Evolutionary conservation across 2,113 vertebrate genomes (phyloP), one percentile per base, ranked within the genome.

Genomic region (Plestiodon gilberti): DNA sequence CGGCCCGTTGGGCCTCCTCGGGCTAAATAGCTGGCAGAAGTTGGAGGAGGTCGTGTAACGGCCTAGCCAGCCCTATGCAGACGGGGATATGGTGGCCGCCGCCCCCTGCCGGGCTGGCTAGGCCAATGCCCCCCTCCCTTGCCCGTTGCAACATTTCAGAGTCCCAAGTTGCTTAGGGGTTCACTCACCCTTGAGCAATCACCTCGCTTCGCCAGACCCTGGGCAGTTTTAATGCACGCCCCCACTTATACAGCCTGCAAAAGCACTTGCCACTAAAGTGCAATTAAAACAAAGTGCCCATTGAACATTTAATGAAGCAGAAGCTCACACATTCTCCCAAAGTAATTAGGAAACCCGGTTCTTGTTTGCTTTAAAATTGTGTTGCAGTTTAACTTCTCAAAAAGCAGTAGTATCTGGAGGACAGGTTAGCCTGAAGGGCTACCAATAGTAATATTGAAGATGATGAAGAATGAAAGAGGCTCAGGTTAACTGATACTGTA

Each of bases 321-420:
- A 81, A 78, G 11, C 48, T 83, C 89, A 87, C 43, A 79, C 67
- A 84, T 91, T 65, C 57, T 88, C 88, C 90, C 71, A 81, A 92
- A 92, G 90, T 90, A 93, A 93, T 95, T 95, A 94, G 61, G 86
- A 93, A 75, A 35, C 48, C 86, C 86, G 87, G 90, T 82, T 61
- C 87, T 92, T 90, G 30, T 86, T 89, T 91, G 87, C 25, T 87
- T 94, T 84, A 93, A 93, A 57, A 89, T 93, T 91, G 89, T 91
- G 18, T 81, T 86, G 85, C 79, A 87, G 85, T 90, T 92, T 94
- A 94, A 94, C 92, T 89, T 81, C 59, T 79, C 33, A 90, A 83
- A 89, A 94, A 92, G 62, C 30, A 86, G 48, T 48, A 84, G 38
- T 86, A 61, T 86, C 89, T 92, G 87, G 90, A 82, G 80, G 94